Evolutionary conservation across 1,140 invertebrate genomes (phyloP).

Genomic region (Calycopis cecrops): DNA sequence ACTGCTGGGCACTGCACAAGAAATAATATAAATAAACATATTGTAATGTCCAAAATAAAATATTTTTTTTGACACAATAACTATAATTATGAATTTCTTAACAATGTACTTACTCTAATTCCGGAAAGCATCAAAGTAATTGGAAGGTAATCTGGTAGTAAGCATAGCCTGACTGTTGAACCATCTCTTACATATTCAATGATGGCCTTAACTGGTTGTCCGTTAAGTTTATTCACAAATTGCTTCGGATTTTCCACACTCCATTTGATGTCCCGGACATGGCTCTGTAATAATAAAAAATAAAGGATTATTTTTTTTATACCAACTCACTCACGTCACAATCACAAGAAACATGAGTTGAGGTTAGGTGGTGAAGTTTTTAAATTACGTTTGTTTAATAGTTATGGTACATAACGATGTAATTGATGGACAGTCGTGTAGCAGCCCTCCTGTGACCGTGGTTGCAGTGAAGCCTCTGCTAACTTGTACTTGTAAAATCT

Average conservation of each 20-base stretch:
- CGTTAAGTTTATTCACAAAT: conserved; percentile 77
- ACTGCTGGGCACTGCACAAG: conserved; percentile 48
- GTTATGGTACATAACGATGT: no score
- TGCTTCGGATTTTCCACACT: conserved; percentile 84
- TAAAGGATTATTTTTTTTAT: no score
- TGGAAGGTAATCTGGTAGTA: conserved; percentile 90
- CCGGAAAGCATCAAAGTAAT: conserved; percentile 97
- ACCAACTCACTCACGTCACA: no score
- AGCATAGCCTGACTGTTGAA: conserved; percentile 92
- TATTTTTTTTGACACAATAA: not conserved
- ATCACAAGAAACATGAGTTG: no score
- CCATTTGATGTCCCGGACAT: conserved; percentile 90
- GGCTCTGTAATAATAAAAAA: conserved; percentile 67
- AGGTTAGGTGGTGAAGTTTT: no score
- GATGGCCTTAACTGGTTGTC: conserved; percentile 79
- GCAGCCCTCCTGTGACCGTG: no score
- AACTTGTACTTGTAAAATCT: no score
- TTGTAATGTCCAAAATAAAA: not conserved
- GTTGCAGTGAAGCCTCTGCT: no score
- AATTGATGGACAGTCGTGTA: no score
- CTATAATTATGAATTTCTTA: no score
- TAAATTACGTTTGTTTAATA: no score
- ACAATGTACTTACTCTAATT: conserved; percentile 80
- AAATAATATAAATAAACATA: conserved; percentile 12
- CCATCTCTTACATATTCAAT: conserved; percentile 98